Base-by-base conservation (phyloP, 2,888 invertebrate genomes). In the Osedax frankpressi region DNA sequence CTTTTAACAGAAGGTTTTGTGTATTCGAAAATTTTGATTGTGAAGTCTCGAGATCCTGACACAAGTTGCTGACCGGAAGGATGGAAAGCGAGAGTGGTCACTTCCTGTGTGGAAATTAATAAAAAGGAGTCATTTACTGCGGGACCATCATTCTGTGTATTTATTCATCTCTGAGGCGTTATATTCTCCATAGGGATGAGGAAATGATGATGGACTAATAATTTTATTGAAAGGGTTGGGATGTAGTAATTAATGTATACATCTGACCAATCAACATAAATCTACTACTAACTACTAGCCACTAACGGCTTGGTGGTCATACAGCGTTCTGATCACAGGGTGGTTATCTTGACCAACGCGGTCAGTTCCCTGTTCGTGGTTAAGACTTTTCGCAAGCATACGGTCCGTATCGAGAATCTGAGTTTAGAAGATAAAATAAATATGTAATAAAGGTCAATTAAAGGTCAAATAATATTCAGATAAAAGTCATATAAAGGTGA, bases 1-100 rank as follows among this genome's bases (percentile, higher is more conserved):
- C 97, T 94, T 84, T 97, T 98, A 0, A 96, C 96, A 0, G 96
- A 95, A 0, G 97, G 94, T 84, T 98, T 97, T 59, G 96, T 94
- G 81, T 93, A 98, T 83, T 98, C 98, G 83, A 98, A 98, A 67
- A 98, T 88, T 82, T 97, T 94, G 72, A 98, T 90, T 19, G 93
- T 93, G 82, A 90, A 92, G 83, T 98, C 98, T 59, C 91, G 88
- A 3, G 94, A 94, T 0, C 97, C 98, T 0, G 96, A 97, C 0
- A 93, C 93, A 27, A 98, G 87, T 78, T 97, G 91, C 78, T 94
- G 93, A 75, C 81, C 81, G 60, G 77, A 78, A 0, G 98, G 97
- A 84, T 98, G 98, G 85, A 98, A 98, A 82, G 95, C 94, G 63
- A 98, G 86, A 72, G 92, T 92, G 0, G 96, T 94, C 0, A 98